These are phyloP conservation scores for Gymnosoma rotundatum DNA, from an alignment of 2,888 invertebrate species.

Conservation along the genomic window DNA sequence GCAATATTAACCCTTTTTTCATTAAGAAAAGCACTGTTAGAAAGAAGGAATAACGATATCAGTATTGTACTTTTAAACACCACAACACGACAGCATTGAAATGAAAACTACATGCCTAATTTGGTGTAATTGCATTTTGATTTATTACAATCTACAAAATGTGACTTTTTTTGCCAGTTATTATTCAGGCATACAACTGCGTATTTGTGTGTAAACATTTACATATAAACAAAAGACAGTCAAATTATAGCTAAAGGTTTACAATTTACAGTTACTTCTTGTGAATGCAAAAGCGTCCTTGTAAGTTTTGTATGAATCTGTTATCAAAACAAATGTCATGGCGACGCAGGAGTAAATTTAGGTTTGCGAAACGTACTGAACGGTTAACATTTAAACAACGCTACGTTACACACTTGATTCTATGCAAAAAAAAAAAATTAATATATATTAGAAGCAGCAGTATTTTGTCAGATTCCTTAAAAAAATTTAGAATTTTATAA, in stretches of 20 bases:
- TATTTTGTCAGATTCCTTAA: constrained; percentile 4
- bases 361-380: constrained; percentile 14
- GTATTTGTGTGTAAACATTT: not conserved
- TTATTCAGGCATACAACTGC: constrained; percentile 1
- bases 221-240: constrained; percentile 21
- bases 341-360: constrained; percentile 36
- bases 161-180: constrained; percentile 75
- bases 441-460: constrained; percentile 67
- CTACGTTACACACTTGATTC: not conserved
- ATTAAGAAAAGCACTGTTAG: constrained; percentile 15
- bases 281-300: not conserved
- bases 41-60: constrained; percentile 33
- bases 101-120: constrained; percentile 78
- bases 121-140: constrained; percentile 81
- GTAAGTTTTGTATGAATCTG: constrained; percentile 4
- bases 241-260: constrained; percentile 35
- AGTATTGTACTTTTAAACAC: constrained; percentile 40
- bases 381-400: constrained; percentile 5
- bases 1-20: constrained; percentile 52
- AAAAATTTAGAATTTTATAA: constrained; percentile 1
- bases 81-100: constrained; percentile 61
- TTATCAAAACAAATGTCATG: constrained; percentile 49
- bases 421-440: constrained; percentile 46
- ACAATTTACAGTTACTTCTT: not conserved
- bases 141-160: constrained; percentile 80